A percentile compares a stretch with the other conserved stretches of the same genome.
Evolutionary conservation across 2,888 invertebrate species (phyloP).

Genomic region (Dichetophora obliterata): DNA sequence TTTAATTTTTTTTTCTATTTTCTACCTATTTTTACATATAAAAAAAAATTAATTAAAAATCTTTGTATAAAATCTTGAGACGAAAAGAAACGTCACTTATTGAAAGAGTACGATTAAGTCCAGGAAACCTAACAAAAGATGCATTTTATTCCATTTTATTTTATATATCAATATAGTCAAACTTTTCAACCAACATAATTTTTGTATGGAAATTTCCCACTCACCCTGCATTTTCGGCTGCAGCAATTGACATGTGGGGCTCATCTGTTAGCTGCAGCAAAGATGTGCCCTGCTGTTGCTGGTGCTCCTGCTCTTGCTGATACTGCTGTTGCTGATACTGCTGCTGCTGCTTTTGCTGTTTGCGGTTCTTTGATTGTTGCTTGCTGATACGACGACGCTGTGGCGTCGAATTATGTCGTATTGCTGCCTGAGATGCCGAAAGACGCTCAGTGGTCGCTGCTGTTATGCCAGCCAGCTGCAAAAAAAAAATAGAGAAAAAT

Average conservation of each 20-base stretch:
- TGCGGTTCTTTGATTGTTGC: background rate
- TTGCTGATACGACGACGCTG: slow-evolving; percentile 16
- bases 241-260: slow-evolving; percentile 71
- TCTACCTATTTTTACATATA: no score
- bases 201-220: slow-evolving; percentile 47
- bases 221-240: slow-evolving; percentile 71
- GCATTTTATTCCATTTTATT: no score
- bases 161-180: no score
- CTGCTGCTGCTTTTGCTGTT: slow-evolving; percentile 37
- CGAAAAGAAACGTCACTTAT: no score
- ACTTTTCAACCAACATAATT: no score
- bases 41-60: no score
- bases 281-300: slow-evolving; percentile 65
- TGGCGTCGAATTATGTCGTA: background rate
- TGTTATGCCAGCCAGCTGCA: slow-evolving; percentile 61
- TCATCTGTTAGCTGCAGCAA: slow-evolving; percentile 70
- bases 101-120: no score
- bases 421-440: slow-evolving; percentile 54
- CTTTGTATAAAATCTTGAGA: no score
- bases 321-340: slow-evolving; percentile 26
- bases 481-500: slow-evolving; percentile 41
- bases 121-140: no score
- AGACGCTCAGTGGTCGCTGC: slow-evolving; percentile 59
- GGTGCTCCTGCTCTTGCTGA: slow-evolving; percentile 40
- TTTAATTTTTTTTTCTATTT: background rate